A percentile compares a stretch with the other conserved stretches of the same genome.
phyloP scores from a whole-genome alignment of 2,888 invertebrate genomes.

The Apamea epomidion region DNA sequence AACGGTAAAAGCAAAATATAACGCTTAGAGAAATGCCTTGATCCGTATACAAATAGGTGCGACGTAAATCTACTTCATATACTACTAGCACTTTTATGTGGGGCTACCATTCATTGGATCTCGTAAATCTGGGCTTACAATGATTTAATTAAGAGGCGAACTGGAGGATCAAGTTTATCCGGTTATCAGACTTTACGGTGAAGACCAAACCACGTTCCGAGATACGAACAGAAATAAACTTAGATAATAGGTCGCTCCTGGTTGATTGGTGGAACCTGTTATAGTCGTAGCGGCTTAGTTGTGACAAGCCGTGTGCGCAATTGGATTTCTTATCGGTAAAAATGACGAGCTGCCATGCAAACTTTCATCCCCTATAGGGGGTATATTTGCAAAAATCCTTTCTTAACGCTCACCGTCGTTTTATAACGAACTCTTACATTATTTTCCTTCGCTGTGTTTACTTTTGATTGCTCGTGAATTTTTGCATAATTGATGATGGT shows the following conservation, averaged over 20 bases:
- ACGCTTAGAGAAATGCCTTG: neutral
- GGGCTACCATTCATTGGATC: neutral
- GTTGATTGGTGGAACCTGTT: neutral
- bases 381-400: neutral
- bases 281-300: neutral
- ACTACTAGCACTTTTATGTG: neutral
- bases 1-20: neutral
- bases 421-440: neutral
- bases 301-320: neutral
- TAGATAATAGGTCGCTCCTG: neutral
- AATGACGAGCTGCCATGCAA: neutral
- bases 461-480: neutral
- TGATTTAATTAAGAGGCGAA: neutral
- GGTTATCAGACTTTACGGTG: neutral
- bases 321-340: neutral
- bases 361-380: neutral
- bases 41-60: neutral
- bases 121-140: no score
- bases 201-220: neutral
- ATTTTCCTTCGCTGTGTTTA: neutral
- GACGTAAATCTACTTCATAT: neutral
- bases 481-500: neutral
- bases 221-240: neutral
- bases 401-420: neutral
- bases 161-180: conserved; percentile 14